Base-by-base conservation (phyloP, 64 coral and sea anemone genomes). In the Dendrophyllia cribrosa region DNA sequence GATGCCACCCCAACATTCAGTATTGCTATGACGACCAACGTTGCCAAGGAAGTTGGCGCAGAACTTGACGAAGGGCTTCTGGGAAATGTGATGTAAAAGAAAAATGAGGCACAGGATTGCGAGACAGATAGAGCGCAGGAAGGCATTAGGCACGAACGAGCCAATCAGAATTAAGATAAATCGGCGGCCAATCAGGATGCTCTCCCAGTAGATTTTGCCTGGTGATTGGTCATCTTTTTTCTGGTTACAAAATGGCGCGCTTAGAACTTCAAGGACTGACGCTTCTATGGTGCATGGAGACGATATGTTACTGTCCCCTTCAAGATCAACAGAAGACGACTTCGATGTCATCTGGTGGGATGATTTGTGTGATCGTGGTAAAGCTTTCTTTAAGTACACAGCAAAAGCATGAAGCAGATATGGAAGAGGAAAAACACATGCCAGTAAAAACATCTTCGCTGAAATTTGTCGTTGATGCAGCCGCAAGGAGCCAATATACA, bases 111-210 rank as follows among this genome's bases (percentile, higher is more conserved):
- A 91, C 9, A 80, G 4, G 66, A 83, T 23, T 49, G 77, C 68
- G 9, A 91, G 60, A 0, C 43, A 61, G 17, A 91, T 51, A 25
- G 68, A 58, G 16, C 89, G 66, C 5, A 83, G 52, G 13, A 91
- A 59, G 7, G 52, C 66, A 19, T 91, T 26, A 7, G 26, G 3
- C 5, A 74, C 44, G 23, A 83, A 71, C 7, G 49, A 83, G 77
- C 58, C 77, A 19, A 91, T 48, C 53, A 24, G n/a, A 62, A 91
- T 91, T 20, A 91, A 12, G 17, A 83, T n/a, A 49, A 91, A 91
- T 59, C 89, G 78, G 9, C 89, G 77, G 13, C 89, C 89, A 50
- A 83, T 83, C 5, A 91, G 76, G 70, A 91, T 51, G 51, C 89
- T 73, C 48, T 91, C 89, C 89, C 89, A 91, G 66, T 83, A 59